Conservation (phyloP, 2,797 vertebrate genomes). For the Typhlichthys eigenmanni region DNA sequence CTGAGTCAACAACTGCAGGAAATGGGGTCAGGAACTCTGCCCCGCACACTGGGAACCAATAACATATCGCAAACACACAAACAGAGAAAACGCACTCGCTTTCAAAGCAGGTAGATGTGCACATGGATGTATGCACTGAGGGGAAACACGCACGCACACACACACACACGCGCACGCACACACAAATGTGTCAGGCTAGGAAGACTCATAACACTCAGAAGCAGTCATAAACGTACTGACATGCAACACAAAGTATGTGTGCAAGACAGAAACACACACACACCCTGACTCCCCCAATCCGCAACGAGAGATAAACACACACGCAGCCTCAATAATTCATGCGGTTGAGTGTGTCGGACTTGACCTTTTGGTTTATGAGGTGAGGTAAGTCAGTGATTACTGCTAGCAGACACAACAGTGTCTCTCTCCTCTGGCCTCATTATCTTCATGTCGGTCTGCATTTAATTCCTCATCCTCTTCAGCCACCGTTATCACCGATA, state of each 20-base stretch:
- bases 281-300: background rate
- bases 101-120: background rate
- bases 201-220: slow-evolving; percentile 1
- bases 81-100: background rate
- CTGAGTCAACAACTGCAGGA: slow-evolving; percentile 59
- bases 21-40: slow-evolving; percentile 65
- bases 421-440: slow-evolving; percentile 2
- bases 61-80: slow-evolving; percentile 22
- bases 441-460: background rate
- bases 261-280: slow-evolving; percentile 6
- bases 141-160: background rate
- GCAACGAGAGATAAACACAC: background rate
- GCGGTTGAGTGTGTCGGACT: background rate
- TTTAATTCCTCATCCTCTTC: slow-evolving; percentile 1
- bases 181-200: background rate
- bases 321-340: background rate
- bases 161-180: background rate
- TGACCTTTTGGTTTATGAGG: slow-evolving; percentile 51
- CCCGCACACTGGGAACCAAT: slow-evolving; percentile 54
- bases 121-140: background rate
- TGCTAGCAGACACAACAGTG: slow-evolving; percentile 38
- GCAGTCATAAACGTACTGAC: background rate
- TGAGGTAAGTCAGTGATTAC: slow-evolving; percentile 41
- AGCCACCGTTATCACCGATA: background rate
- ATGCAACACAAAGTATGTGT: slow-evolving; percentile 5